Evolutionary conservation across 1,140 invertebrate species (phyloP).

Genomic region (Phymorhynchus buccinoides): DNA sequence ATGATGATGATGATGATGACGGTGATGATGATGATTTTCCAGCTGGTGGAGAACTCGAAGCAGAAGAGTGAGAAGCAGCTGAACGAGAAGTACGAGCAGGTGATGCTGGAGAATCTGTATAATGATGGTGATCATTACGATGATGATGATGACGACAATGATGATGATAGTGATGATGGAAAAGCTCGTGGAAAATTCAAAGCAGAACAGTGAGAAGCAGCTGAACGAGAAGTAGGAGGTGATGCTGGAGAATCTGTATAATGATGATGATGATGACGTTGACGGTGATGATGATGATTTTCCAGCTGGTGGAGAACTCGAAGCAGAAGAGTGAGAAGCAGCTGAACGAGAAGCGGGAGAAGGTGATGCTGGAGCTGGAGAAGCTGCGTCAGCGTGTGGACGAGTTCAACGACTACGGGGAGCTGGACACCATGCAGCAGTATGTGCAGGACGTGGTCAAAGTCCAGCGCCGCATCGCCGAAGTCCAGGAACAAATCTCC

Average conservation of each 20-base stretch:
- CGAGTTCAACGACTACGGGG: slow-evolving; percentile 76
- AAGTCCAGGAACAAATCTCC: slow-evolving; percentile 80
- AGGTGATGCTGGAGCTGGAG: slow-evolving; percentile 81
- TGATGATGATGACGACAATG: too few species aligned
- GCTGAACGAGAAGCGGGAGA: slow-evolving; percentile 80
- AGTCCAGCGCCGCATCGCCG: slow-evolving; percentile 83
- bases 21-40: too few species aligned
- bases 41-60: slow-evolving; percentile 85
- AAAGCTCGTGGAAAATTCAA: slow-evolving; percentile 85
- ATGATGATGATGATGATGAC: too few species aligned
- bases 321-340: slow-evolving; percentile 87
- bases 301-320: slow-evolving; percentile 82
- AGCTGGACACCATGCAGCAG: slow-evolving; percentile 74
- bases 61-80: slow-evolving; percentile 86
- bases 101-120: slow-evolving; percentile 81
- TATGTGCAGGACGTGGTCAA: slow-evolving; percentile 80
- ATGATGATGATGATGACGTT: too few species aligned
- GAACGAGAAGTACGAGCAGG: slow-evolving; percentile 79
- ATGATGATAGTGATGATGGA: too few species aligned
- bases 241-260: slow-evolving; percentile 79
- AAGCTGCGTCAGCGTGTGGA: slow-evolving; percentile 81
- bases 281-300: too few species aligned
- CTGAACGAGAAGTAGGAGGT: slow-evolving; percentile 81
- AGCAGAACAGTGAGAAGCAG: slow-evolving; percentile 86
- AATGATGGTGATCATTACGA: too few species aligned